Percentiles rank a stretch among this genome's conserved stretches.
phyloP scores from a whole-genome alignment of 2,888 invertebrate species.

The Scaptodrosophila latifasciaeformis region DNA sequence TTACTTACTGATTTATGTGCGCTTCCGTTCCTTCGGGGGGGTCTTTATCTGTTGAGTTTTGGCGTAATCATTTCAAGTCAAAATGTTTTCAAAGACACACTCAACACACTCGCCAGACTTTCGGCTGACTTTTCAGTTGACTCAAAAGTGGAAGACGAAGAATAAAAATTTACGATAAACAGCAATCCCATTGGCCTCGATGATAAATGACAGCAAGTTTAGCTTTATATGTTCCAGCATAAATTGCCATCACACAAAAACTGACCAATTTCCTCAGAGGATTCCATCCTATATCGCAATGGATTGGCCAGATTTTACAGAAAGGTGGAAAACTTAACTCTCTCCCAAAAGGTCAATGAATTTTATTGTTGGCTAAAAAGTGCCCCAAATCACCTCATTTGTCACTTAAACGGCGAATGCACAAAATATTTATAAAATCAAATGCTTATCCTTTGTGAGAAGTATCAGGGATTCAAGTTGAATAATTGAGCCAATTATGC shows the following conservation, averaged over 20 bases:
- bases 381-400: too few relatives aligned
- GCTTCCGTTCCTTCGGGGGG: constrained; percentile 44
- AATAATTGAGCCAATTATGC: too few relatives aligned
- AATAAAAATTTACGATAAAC: constrained; percentile 11
- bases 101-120: constrained; percentile 10
- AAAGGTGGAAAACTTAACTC: too few relatives aligned
- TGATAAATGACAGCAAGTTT: constrained; percentile 66
- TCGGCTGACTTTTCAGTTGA: too few relatives aligned
- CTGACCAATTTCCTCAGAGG: constrained; percentile 32
- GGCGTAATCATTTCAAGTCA: constrained; percentile 66
- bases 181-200: constrained; percentile 41
- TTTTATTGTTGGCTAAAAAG: too few relatives aligned
- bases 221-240: constrained; percentile 59
- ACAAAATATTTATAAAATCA: too few relatives aligned
- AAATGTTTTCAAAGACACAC: constrained; percentile 43
- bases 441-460: too few relatives aligned
- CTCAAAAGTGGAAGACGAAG: too few relatives aligned
- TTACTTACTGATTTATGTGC: constrained; percentile 64
- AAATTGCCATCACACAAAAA: constrained; percentile 61
- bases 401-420: too few relatives aligned
- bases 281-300: background rate
- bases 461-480: too few relatives aligned
- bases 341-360: too few relatives aligned
- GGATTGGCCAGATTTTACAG: too few relatives aligned
- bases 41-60: constrained; percentile 64